Percentiles rank a stretch among this genome's conserved stretches.
phyloP scores from a whole-genome alignment of 37 sponge, comb jelly and placozoan species.

The Corticium candelabrum region DNA sequence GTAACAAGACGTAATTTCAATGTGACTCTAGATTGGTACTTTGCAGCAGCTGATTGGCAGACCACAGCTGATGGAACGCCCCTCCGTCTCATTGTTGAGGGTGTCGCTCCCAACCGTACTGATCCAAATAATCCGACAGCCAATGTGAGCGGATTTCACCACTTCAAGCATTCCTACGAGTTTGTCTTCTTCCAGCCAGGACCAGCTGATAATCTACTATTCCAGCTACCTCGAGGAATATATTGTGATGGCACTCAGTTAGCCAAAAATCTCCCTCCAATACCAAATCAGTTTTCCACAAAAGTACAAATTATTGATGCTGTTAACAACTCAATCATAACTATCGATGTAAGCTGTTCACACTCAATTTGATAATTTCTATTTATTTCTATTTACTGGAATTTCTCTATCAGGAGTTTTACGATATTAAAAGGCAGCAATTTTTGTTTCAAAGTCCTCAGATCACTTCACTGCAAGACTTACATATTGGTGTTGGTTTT shows the following conservation, averaged over 20 bases:
- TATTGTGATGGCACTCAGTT: background rate
- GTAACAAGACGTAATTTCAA: background rate
- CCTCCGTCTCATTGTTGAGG: background rate
- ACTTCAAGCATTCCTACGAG: background rate
- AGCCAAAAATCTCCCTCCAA: background rate
- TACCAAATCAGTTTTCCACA: background rate
- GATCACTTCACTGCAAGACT: too few relatives aligned
- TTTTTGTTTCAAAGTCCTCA: too few relatives aligned
- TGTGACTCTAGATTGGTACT: slow-evolving; percentile 10
- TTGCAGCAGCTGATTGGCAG: background rate
- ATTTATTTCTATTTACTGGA: too few relatives aligned
- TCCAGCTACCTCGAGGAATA: background rate
- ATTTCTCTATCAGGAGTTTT: too few relatives aligned
- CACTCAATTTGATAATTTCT: too few relatives aligned
- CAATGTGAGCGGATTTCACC: background rate
- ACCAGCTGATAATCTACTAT: background rate
- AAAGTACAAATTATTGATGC: background rate
- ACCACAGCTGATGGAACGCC: background rate
- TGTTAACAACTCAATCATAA: too few relatives aligned
- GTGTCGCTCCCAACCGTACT: background rate
- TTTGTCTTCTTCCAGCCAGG: background rate
- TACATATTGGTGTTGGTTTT: too few relatives aligned
- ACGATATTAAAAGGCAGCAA: too few relatives aligned
- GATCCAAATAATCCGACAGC: background rate
- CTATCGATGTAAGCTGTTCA: too few relatives aligned